Evolutionary conservation across 1,140 invertebrate species (phyloP), one percentile per base, ranked within the genome.

Genomic region (Bombus fervidus): DNA sequence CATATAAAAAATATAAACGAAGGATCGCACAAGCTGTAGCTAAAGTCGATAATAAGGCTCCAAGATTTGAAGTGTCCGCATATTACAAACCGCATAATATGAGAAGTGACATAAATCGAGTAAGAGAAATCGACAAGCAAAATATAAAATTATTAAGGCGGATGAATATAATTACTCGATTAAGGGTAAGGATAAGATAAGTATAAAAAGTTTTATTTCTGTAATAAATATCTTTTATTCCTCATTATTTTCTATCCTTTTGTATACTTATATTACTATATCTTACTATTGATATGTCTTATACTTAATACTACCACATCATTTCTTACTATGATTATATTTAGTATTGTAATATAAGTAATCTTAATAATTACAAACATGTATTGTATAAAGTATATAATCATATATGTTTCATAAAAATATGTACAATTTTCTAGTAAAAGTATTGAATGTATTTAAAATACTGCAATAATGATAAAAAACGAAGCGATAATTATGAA

Each of bases 61-160:
- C 93, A 31, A 90, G 84, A 85, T 94, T 95, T 72, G 87, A 94
- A 39, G 81, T 92, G 3, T 62, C 88, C 3, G 74, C 71, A 68
- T 93, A 93, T 69, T 93, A 95, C 34, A 94, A 95, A 57, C 59
- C 79, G 2, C 73, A 71, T 18, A 90, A 92, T 77, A 81, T 96
- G 3, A 18, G 71, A 8, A 74, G 87, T 15, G 94, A 95, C 86
- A 90, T 88, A 3, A 9, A n/a, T 34, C 83, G 89, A 76, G 53
- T 95, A 41, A 82, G 72, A 75, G 9, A 91, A 73, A 93, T 95
- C 78, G 95, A 96, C 75, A 90, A 89, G 81, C 88, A 95, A 85
- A 96, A 96, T 86, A 93, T 95, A 69, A 75, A 94, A 28, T 59
- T 96, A 8, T n/a, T 95, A 9, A 93, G 94, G 84, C 92, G 90